phyloP scores from a whole-genome alignment of 2,113 vertebrate genomes.

The Otis tarda region DNA sequence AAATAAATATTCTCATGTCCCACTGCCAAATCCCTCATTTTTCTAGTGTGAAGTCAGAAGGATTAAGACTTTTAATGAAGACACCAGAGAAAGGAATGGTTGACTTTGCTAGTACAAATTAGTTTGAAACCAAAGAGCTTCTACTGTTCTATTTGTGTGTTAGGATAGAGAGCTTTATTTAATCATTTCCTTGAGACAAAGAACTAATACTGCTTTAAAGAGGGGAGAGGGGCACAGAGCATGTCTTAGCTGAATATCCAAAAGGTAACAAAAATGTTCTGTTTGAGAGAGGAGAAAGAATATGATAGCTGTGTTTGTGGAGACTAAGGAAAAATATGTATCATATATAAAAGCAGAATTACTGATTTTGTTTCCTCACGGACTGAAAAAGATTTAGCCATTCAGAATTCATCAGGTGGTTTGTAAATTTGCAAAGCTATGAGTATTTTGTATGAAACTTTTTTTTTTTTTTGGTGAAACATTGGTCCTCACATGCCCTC shows the following conservation, averaged over 20 bases:
- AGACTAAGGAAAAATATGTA: background rate
- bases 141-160: constrained; percentile 42
- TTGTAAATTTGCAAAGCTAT: background rate
- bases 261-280: background rate
- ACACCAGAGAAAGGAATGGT: constrained; percentile 46
- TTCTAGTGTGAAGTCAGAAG: constrained; percentile 55
- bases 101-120: constrained; percentile 64
- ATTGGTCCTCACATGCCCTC: background rate
- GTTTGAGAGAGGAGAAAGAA: background rate
- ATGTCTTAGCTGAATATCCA: background rate
- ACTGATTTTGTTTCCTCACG: background rate
- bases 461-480: background rate
- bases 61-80: constrained; percentile 67
- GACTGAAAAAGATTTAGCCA: background rate
- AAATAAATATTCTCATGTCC: constrained; percentile 50
- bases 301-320: background rate
- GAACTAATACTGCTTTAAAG: background rate
- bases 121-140: constrained; percentile 57
- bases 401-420: background rate
- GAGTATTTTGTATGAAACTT: background rate
- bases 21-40: constrained; percentile 18
- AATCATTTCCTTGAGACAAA: constrained; percentile 45
- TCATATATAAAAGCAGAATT: background rate
- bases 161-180: constrained; percentile 56
- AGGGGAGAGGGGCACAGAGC: background rate